Evolutionary conservation across 2,888 invertebrate species (phyloP).

Genomic region (Philonicus albiceps): DNA sequence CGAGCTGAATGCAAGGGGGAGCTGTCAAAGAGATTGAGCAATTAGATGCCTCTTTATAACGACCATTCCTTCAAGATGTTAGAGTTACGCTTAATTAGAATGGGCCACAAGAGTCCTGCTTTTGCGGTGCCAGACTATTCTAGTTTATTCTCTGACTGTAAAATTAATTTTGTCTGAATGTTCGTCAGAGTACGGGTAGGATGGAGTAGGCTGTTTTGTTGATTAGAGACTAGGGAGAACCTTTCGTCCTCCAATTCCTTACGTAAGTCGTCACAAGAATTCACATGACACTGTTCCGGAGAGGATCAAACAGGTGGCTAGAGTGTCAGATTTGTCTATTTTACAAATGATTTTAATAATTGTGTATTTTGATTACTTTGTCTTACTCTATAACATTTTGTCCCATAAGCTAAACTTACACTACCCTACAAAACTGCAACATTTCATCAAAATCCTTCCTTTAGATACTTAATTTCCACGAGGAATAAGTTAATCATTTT

Average conservation of each 20-base stretch:
- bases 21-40: slow-evolving; percentile 29
- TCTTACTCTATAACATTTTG: too few species aligned
- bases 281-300: too few species aligned
- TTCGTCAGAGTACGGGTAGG: not conserved
- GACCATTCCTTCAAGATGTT: not conserved
- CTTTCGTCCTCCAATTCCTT: not conserved
- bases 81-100: slow-evolving; percentile 10
- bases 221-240: not conserved
- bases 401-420: too few species aligned
- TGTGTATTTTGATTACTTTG: too few species aligned
- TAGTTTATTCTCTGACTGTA: not conserved
- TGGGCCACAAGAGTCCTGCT: not conserved
- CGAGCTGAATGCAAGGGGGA: not conserved
- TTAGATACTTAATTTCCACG: too few species aligned
- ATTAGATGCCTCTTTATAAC: slow-evolving; percentile 9
- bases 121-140: not conserved
- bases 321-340: too few species aligned
- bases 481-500: too few species aligned
- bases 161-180: slow-evolving; percentile 8
- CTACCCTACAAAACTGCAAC: too few species aligned
- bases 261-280: not conserved
- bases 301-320: too few species aligned
- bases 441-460: too few species aligned
- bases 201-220: not conserved
- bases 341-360: too few species aligned